Conservation (phyloP, 1,140 invertebrate genomes). For the Drosophila mauritiana region DNA sequence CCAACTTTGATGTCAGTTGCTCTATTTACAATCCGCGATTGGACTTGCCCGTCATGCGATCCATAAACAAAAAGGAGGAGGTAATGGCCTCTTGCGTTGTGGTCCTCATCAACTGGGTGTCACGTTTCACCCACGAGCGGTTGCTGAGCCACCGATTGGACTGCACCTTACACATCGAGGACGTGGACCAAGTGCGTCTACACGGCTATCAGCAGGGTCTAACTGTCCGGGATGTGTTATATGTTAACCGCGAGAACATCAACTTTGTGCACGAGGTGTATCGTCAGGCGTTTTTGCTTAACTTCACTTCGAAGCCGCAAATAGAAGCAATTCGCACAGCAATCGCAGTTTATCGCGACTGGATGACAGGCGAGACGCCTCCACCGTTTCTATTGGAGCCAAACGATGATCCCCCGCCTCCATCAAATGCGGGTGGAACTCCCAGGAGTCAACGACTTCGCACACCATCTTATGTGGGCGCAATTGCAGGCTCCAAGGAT, state of each 20-base stretch:
- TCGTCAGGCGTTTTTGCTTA: slow-evolving; percentile 95
- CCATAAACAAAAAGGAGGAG: slow-evolving; percentile 85
- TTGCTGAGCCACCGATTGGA: slow-evolving; percentile 81
- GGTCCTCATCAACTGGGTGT: slow-evolving; percentile 94
- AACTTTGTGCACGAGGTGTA: slow-evolving; percentile 98
- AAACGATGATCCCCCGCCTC: slow-evolving; percentile 85
- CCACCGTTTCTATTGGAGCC: slow-evolving; percentile 95
- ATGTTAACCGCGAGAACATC: slow-evolving; percentile 95
- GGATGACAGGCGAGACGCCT: slow-evolving; percentile 92
- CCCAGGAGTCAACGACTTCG: slow-evolving; percentile 87
- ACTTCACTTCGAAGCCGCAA: slow-evolving; percentile 89
- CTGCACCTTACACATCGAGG: slow-evolving; percentile 84
- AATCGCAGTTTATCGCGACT: slow-evolving; percentile 97
- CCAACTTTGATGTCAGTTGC: slow-evolving; percentile 92
- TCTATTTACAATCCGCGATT: slow-evolving; percentile 95
- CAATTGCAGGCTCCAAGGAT: slow-evolving; percentile 88
- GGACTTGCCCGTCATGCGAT: slow-evolving; percentile 88
- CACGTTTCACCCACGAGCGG: slow-evolving; percentile 91
- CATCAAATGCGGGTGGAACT: slow-evolving; percentile 60
- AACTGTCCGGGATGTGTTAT: slow-evolving; percentile 94
- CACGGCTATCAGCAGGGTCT: slow-evolving; percentile 76
- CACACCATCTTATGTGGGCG: slow-evolving; percentile 93
- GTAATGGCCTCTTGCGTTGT: slow-evolving; percentile 92
- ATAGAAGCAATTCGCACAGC: slow-evolving; percentile 94
- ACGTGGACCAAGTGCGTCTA: slow-evolving; percentile 72